Percentiles rank a stretch among this genome's conserved stretches.
Conservation (phyloP, 2,797 vertebrate genomes). For the Choloepus didactylus region DNA sequence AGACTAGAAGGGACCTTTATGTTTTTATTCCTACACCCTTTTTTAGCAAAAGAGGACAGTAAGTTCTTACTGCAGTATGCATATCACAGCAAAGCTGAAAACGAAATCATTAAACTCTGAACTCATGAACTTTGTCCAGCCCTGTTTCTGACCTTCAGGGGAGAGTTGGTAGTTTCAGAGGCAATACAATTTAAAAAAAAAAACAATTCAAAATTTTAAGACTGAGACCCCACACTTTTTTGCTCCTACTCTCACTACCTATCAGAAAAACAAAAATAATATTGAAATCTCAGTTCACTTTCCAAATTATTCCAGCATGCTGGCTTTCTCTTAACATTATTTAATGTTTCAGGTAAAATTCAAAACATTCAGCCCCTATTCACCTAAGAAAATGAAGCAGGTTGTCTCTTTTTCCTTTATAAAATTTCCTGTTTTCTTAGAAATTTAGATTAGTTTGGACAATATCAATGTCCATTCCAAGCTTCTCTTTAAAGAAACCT, state of each 20-base stretch:
- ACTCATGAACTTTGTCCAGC: neutral
- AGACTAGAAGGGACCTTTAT: neutral
- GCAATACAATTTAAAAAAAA: neutral
- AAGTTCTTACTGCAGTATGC: accelerated
- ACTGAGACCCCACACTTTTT: neutral
- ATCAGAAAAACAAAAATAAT: constrained; percentile 32
- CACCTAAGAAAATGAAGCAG: neutral
- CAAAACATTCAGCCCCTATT: neutral
- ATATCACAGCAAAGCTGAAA: neutral
- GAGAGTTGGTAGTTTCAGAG: neutral
- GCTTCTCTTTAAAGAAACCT: neutral
- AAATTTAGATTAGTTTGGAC: neutral
- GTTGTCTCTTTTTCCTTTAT: neutral
- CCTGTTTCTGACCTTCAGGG: neutral
- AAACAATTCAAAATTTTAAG: neutral
- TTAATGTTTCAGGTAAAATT: neutral
- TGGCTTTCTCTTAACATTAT: neutral
- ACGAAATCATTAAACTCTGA: too few relatives aligned
- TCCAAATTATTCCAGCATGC: neutral
- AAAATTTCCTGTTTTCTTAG: neutral
- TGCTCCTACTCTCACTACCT: neutral
- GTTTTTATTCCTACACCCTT: neutral
- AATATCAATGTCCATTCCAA: neutral
- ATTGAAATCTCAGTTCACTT: constrained; percentile 36
- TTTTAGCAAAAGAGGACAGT: neutral